Base-by-base conservation (phyloP, 2,888 invertebrate genomes). In the Calliphora vomitoria region DNA sequence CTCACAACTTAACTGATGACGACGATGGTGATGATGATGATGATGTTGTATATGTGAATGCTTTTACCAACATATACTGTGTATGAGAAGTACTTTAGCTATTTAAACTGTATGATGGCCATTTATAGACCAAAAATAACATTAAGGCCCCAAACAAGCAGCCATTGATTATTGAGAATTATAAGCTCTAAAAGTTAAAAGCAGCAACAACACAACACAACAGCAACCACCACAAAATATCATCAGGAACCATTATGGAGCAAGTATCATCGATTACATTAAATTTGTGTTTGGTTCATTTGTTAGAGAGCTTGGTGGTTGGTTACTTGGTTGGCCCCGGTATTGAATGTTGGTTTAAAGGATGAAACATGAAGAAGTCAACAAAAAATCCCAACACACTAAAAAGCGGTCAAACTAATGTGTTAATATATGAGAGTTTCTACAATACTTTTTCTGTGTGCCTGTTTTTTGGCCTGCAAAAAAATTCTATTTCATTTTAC, bases 401-500 rank as follows among this genome's bases (percentile, higher is more conserved):
- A 55, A 76, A 81, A 78, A 74, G 71, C 82, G 68, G 55, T 62
- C 74, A 68, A 62, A 74, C 81, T 84, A 87, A 85, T 85, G 78
- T 82, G 74, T 75, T 85, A 85, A 82, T 87, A 82, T 75, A 87
- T 82, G 78, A 84, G 74, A 35, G 18, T 78, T 64, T 68, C 25
- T 11, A 4, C 25, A 25, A 25, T 2, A 15, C 35, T 50, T 44
- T 72, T 58, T 71, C 18, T 47, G 25, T 58, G 11, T 60, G 18
- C 15, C 47, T 20, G 20, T 5, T 41, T 25, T 38, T 20, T 38
- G n/a, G 44, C 44, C 58, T 35, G 13, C 31, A 25, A 31, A 60
- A 60, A 8, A 44, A 44, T 4, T 44, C 15, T 15, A 13, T 31
- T 60, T 44, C 47, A 8, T 25, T 60, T 8, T 20, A 11, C 1